Evolutionary conservation across 2,113 vertebrate species (phyloP), one percentile per base, ranked within the genome.

Genomic region (Columbina picui): DNA sequence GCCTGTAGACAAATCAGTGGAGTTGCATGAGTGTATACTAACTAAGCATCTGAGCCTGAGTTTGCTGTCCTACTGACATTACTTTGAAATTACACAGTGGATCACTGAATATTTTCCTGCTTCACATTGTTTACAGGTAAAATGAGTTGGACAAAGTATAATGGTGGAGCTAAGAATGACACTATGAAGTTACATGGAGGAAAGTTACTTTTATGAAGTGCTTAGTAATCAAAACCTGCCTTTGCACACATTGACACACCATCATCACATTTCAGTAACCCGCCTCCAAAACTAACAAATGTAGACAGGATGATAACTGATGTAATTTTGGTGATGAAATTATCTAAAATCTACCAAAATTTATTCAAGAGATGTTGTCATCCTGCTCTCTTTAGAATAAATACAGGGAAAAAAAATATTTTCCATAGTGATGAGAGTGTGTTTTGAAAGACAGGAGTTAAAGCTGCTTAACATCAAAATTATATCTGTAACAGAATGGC

Each of bases 241-340:
- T 88, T 93, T 78, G 43, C 76, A 64, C 2, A 1, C 34, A 47
- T 45, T 84, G 89, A 92, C 90, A 86, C 59, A 65, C 29, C 59
- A 70, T 96, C 88, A 93, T 94, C 94, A 50, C 92, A 88, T 84
- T 45, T 65, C 76, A 77, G 71, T 73, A 80, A 86, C 59, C 64
- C 79, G 7, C 85, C 82, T 41, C 82, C 93, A 86, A 95, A 94
- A 84, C 59, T 94, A 95, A 88, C 90, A 94, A 94, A 94, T 94
- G 74, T 53, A 96, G 95, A 89, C 84, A 95, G 53, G 85, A 90
- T 95, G 93, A 88, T 93, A 95, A 91, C 47, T 91, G 91, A 67
- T 94, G 87, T 55, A 83, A 91, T 88, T 87, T 76, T 45, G 25
- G 59, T 90, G 80, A 78, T 82, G 59, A 93, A 93, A 91, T 83